These are phyloP conservation scores for Yasuhikotakia modesta DNA, from an alignment of 2,797 vertebrate genomes.

Conservation along the genomic window DNA sequence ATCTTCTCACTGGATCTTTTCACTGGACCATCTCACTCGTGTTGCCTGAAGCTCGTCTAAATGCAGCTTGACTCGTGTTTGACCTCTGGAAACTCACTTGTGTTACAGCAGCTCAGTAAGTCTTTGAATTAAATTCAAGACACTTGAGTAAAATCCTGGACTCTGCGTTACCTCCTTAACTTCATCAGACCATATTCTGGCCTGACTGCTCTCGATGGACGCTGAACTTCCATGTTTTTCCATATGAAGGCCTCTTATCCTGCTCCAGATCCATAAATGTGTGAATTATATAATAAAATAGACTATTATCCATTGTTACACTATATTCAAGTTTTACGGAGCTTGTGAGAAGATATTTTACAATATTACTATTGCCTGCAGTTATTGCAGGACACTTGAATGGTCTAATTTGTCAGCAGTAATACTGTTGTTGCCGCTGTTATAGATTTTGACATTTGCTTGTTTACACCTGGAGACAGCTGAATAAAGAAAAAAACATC, in stretches of 20 bases:
- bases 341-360: background rate
- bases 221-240: slow-evolving; percentile 11
- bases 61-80: slow-evolving; percentile 44
- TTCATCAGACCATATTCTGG: background rate
- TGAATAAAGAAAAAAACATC: background rate
- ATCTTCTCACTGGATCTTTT: too few species aligned
- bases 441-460: background rate
- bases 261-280: background rate
- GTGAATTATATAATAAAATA: background rate
- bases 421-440: too few species aligned
- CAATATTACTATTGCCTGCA: background rate
- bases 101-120: slow-evolving; percentile 18
- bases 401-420: background rate
- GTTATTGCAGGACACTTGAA: background rate
- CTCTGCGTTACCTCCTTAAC: background rate
- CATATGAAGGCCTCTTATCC: slow-evolving; percentile 15
- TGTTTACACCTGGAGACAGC: background rate
- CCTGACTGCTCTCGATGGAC: background rate
- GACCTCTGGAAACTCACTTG: slow-evolving; percentile 26
- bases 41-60: slow-evolving; percentile 13
- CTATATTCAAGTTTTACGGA: background rate
- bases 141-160: slow-evolving; percentile 20
- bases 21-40: too few species aligned
- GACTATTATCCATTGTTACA: background rate
- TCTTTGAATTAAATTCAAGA: slow-evolving; percentile 19